These are phyloP conservation scores for Lepidurus apus DNA, from an alignment of 1,140 invertebrate genomes.

Conservation along the genomic window DNA sequence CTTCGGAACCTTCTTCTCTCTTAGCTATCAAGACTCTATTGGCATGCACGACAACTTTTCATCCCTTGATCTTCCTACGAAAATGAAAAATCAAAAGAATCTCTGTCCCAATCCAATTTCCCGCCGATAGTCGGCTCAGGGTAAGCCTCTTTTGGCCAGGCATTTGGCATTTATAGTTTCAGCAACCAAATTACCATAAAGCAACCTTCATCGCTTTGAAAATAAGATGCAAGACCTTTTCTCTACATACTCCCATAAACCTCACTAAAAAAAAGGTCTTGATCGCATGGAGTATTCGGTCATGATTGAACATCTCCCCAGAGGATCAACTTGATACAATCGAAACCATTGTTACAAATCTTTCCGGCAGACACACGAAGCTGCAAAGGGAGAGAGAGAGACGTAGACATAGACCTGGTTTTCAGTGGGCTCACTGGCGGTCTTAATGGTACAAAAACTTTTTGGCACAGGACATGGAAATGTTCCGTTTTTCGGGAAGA, in stretches of 20 bases:
- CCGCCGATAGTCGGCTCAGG: conserved; percentile 20
- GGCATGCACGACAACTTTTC: conserved; percentile 21
- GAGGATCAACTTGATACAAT: conserved; percentile 22
- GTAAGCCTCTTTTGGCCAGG: conserved; percentile 18
- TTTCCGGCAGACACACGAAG: background rate
- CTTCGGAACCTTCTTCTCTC: background rate
- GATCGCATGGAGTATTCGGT: conserved; percentile 12
- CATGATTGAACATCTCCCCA: conserved; percentile 15
- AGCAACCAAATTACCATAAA: conserved; percentile 22
- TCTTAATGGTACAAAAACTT: conserved; percentile 20
- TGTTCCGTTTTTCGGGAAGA: background rate
- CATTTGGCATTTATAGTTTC: conserved; percentile 22
- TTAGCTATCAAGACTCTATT: background rate
- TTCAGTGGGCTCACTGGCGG: background rate
- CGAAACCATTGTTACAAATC: conserved; percentile 19
- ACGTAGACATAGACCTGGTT: background rate
- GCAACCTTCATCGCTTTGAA: conserved; percentile 14
- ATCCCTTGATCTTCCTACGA: conserved; percentile 18
- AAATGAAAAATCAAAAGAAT: conserved; percentile 20
- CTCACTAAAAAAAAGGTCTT: background rate
- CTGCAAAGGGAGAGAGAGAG: background rate
- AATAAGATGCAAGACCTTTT: conserved; percentile 19
- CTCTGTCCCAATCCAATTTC: conserved; percentile 21
- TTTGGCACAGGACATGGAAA: conserved; percentile 3
- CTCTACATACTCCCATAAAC: background rate